phyloP scores from a whole-genome alignment of 1,140 invertebrate genomes.

The Diachasma alloeum region DNA sequence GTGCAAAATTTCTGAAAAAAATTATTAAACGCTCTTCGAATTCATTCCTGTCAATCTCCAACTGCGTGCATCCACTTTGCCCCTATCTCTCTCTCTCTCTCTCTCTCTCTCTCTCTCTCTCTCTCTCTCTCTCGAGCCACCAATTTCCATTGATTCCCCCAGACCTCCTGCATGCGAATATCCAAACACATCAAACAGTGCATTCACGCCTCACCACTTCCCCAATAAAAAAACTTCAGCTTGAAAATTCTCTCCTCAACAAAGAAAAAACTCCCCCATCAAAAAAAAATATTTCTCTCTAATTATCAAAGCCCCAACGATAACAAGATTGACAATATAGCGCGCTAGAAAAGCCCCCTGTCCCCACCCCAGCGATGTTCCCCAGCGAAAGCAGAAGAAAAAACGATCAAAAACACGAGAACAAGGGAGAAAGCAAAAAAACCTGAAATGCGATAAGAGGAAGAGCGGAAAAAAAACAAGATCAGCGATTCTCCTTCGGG shows the following conservation, averaged over 20 bases:
- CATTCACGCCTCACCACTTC: not conserved
- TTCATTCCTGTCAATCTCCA: no score
- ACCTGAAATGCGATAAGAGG: slow-evolving; percentile 1
- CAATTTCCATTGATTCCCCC: no score
- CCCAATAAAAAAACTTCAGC: not conserved
- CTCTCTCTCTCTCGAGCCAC: no score
- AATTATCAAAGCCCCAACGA: not conserved
- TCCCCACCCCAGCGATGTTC: not conserved
- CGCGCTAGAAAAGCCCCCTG: not conserved
- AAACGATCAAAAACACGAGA: not conserved
- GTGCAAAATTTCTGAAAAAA: no score
- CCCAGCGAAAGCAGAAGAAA: not conserved
- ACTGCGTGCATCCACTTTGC: no score
- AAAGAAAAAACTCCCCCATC: not conserved
- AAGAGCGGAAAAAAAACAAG: slow-evolving; percentile 31
- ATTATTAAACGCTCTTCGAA: no score
- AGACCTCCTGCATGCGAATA: no score
- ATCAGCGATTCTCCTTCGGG: slow-evolving; percentile 37
- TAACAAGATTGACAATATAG: slow-evolving; percentile 16
- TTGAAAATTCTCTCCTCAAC: not conserved
- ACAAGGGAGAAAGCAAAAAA: not conserved
- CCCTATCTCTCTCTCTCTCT: no score
- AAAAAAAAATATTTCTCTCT: not conserved
- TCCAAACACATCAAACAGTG: no score
- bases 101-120: no score